Evolutionary conservation across 2,113 vertebrate genomes (phyloP), one percentile per base, ranked within the genome.

Genomic region (Oncorhynchus tshawytscha): DNA sequence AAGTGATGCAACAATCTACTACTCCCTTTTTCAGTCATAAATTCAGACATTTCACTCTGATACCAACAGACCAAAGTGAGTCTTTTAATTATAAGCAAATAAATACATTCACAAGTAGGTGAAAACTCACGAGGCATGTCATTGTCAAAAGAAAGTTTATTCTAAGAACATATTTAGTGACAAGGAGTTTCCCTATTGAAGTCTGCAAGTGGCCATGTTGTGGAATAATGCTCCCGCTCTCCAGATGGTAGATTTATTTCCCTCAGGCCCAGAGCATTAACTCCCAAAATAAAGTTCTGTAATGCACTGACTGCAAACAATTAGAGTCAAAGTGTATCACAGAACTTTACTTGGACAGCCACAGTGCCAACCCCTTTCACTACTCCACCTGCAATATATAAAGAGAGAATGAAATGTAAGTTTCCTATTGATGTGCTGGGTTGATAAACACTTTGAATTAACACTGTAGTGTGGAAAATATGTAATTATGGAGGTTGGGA

Each of bases 271-370:
- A 71, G 88, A 87, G 86, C 72, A 85, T 89, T 89, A 91, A 92
- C 93, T 94, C 88, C 88, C 93, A 93, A 94, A 94, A 94, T 92
- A 94, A 94, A 94, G 93, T 95, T 94, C 93, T 94, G 93, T 95
- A 94, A 95, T 94, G 93, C 94, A 95, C 93, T 95, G 93, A 95
- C 94, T 94, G 86, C 93, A 77, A 88, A 88, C 85, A 91, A 85
- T 90, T 83, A 91, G 91, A 95, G 92, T 93, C 93, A 82, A 83
- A 95, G 93, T 94, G 92, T 93, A 93, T 93, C 91, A 94, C 92
- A 94, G 94, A 95, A 95, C 93, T 95, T 94, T 93, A 93, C 92
- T 92, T 92, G 92, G 93, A 93, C 92, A 95, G 93, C 89, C 92
- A 91, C 78, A 87, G 86, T 87, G 89, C 81, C 69, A 81, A 79